Percentiles rank a stretch among this genome's conserved stretches.
Evolutionary conservation across 2,797 vertebrate genomes (phyloP).

Genomic region (Gorsachius magnificus): DNA sequence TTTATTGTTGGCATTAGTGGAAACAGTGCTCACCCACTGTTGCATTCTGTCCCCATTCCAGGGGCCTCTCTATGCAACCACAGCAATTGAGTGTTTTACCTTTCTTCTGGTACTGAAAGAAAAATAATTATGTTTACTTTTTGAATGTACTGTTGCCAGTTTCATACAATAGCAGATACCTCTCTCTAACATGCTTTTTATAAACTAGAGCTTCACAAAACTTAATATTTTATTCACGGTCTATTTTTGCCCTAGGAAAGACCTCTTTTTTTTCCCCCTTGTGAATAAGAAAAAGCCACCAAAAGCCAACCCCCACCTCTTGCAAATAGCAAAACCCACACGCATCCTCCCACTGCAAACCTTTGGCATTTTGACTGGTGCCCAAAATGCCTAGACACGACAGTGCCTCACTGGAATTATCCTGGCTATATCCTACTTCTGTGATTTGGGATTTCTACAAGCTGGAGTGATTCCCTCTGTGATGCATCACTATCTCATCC

Average conservation of each 20-base stretch:
- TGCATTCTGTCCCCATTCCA: background rate
- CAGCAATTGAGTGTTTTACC: background rate
- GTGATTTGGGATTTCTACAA: background rate
- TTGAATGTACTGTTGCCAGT: background rate
- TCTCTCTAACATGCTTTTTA: background rate
- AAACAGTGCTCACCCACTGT: fast-evolving
- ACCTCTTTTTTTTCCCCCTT: background rate
- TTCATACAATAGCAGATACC: background rate
- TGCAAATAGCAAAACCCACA: background rate
- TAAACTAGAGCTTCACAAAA: background rate
- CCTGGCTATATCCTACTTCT: background rate
- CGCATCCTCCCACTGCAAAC: background rate
- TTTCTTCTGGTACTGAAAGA: background rate
- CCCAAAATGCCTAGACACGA: background rate
- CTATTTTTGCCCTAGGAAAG: background rate
- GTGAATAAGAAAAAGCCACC: background rate
- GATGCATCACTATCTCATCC: background rate
- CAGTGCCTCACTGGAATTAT: background rate
- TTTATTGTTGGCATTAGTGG: background rate
- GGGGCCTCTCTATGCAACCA: background rate
- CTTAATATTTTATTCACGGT: background rate
- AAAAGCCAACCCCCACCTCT: background rate
- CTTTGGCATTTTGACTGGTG: background rate
- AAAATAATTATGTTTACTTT: background rate
- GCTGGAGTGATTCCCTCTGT: background rate